Evolutionary conservation across 2,113 vertebrate genomes (phyloP), one percentile per base, ranked within the genome.

Genomic region (Caranx ignobilis): DNA sequence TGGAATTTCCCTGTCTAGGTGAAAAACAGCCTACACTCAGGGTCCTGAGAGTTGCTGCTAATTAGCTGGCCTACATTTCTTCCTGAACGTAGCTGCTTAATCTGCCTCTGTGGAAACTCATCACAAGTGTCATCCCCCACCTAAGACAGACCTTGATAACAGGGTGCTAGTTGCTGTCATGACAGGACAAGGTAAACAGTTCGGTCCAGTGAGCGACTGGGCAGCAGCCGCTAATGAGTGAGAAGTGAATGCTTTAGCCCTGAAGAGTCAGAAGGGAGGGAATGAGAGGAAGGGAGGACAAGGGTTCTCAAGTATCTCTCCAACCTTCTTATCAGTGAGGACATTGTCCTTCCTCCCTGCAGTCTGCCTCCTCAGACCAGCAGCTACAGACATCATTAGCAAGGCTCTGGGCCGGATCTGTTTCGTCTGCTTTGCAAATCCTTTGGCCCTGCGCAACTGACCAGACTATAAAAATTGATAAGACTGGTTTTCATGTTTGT

Each of bases 61-160:
- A 94, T 94, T 93, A 95, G 81, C 77, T 82, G 81, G 65, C 88
- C 90, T 89, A 86, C 72, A 26, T 26, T 92, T 89, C 81, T 86
- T 79, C 75, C 82, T 35, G 59, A 88, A 87, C 50, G 68, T 21
- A 65, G 61, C 18, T 4, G 65, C 87, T 83, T 87, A 82, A 88
- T 91, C 83, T 86, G 70, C 50, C 57, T 81, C 74, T 61, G 87
- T 79, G 71, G 77, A 89, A 90, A 92, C 79, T 88, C 81, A 84
- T 91, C 90, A 54, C 77, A 66, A 68, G 86, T 83, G 86, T 89
- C 87, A 79, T 21, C 81, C 84, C 71, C 67, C 82, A 75, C 72
- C 74, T 64, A 48, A 56, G 54, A 70, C 72, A 74, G 84, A 41
- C 52, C 79, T 71, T 88, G 89, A 93, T 91, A 91, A 88, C 84